Evolutionary conservation across 2,888 invertebrate species (phyloP).

Genomic region (Platycheirus rosarum): DNA sequence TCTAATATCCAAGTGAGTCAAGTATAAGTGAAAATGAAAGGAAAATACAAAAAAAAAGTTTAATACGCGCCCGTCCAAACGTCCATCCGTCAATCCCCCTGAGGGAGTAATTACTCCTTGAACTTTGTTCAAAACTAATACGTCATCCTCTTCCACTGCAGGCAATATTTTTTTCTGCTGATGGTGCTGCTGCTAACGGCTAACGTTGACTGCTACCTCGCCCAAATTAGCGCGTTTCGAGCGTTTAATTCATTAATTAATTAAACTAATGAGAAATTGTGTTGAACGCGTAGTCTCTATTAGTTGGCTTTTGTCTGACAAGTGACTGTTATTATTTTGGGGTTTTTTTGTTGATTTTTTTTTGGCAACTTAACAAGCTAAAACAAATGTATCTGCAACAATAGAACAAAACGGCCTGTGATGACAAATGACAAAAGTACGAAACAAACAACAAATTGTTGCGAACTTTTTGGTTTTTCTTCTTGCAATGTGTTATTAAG

Average conservation of each 20-base stretch:
- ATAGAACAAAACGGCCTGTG: conserved; percentile 43
- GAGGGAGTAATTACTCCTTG: conserved; percentile 43
- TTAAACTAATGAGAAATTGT: conserved; percentile 73
- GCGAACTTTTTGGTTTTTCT: conserved; percentile 3
- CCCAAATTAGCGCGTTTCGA: conserved; percentile 53
- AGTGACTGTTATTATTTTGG: conserved; percentile 9
- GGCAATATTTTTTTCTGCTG: not conserved
- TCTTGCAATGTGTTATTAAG: not conserved
- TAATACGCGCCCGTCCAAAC: not conserved
- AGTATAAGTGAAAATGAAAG: conserved; percentile 19
- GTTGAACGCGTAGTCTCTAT: conserved; percentile 67
- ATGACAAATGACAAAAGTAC: conserved; percentile 66
- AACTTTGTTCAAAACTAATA: conserved; percentile 59
- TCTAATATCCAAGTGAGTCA: too few species aligned
- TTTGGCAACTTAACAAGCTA: conserved; percentile 64
- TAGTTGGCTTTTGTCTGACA: conserved; percentile 46
- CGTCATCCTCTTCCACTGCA: conserved; percentile 41
- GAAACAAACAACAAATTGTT: conserved; percentile 28
- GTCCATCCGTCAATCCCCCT: conserved; percentile 22
- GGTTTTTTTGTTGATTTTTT: conserved; percentile 18
- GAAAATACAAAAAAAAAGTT: conserved; percentile 42
- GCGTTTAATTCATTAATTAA: conserved; percentile 73
- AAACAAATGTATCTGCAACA: conserved; percentile 70
- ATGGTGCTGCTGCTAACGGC: not conserved
- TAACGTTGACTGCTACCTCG: conserved; percentile 33